A percentile compares a stretch with the other conserved stretches of the same genome.
Evolutionary conservation across 2,888 invertebrate species (phyloP).

Genomic region (Drosophila ustulata): DNA sequence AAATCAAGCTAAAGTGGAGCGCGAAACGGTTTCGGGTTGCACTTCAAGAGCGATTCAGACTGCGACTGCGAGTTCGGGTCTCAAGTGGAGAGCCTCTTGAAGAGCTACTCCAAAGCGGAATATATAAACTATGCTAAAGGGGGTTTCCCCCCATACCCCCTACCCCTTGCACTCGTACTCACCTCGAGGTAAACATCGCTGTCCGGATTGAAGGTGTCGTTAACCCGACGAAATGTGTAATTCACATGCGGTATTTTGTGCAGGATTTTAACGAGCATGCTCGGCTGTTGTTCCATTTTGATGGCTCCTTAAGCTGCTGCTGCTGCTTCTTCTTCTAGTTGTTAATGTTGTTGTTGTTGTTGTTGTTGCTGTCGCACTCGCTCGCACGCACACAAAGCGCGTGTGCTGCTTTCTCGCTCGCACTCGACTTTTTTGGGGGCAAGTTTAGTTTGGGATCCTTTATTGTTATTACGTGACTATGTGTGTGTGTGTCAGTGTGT

Average conservation of each 20-base stretch:
- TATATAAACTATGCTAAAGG: constrained; percentile 7
- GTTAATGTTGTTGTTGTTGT: constrained; percentile 24
- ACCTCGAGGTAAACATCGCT: constrained; percentile 96
- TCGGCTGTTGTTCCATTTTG: constrained; percentile 91
- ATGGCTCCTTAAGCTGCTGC: constrained; percentile 45
- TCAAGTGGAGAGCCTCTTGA: constrained; percentile 49
- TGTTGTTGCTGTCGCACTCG: constrained; percentile 35
- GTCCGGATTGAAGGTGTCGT: constrained; percentile 95
- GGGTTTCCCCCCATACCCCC: constrained; percentile 12
- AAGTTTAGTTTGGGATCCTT: constrained; percentile 39
- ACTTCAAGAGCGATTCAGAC: no score
- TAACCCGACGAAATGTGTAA: constrained; percentile 94
- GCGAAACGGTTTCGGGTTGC: constrained; percentile 15
- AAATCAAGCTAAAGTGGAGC: constrained; percentile 38
- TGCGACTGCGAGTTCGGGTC: constrained; percentile 16
- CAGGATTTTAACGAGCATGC: constrained; percentile 93
- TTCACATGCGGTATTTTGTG: constrained; percentile 96
- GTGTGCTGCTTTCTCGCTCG: constrained; percentile 5
- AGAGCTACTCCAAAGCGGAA: constrained; percentile 34
- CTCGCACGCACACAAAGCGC: neutral
- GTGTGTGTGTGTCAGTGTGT: constrained; percentile 25
- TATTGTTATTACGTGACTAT: constrained; percentile 45
- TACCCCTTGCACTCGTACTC: constrained; percentile 72
- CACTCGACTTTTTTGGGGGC: constrained; percentile 25
- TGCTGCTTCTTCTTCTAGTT: constrained; percentile 33